A percentile compares a stretch with the other conserved stretches of the same genome.
Conservation (phyloP, 2,113 vertebrate genomes). For the Numenius arquata region DNA sequence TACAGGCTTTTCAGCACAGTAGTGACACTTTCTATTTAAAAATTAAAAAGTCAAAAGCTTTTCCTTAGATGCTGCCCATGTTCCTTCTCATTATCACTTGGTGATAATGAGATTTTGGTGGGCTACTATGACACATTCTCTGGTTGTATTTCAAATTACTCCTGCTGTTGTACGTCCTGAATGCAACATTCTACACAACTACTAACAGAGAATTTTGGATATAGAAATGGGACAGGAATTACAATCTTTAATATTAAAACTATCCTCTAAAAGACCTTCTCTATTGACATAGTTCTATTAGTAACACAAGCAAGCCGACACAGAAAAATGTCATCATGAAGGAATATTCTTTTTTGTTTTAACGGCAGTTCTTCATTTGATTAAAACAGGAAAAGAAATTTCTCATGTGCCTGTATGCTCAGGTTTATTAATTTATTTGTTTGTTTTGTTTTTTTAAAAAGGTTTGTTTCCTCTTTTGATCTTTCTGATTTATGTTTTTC, state of each 20-base stretch:
- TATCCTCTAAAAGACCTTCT: neutral
- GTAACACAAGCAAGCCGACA: neutral
- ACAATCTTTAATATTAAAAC: neutral
- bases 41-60: neutral
- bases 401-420: neutral
- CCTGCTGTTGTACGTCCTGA: rapidly evolving
- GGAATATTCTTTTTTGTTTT: neutral
- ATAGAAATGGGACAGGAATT: neutral
- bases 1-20: neutral
- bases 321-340: neutral
- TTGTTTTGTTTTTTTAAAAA: neutral
- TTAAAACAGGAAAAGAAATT: neutral
- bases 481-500: neutral
- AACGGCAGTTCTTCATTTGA: neutral
- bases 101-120: neutral
- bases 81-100: neutral
- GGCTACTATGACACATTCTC: neutral
- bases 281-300: neutral
- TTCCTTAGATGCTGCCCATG: neutral
- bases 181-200: neutral
- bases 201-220: neutral
- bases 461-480: neutral
- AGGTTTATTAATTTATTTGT: neutral
- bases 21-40: neutral
- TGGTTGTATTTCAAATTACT: neutral